Percentiles rank a stretch among this genome's conserved stretches.
Evolutionary conservation across 2,113 vertebrate species (phyloP).

Genomic region (Brachyhypopomus gauderio): DNA sequence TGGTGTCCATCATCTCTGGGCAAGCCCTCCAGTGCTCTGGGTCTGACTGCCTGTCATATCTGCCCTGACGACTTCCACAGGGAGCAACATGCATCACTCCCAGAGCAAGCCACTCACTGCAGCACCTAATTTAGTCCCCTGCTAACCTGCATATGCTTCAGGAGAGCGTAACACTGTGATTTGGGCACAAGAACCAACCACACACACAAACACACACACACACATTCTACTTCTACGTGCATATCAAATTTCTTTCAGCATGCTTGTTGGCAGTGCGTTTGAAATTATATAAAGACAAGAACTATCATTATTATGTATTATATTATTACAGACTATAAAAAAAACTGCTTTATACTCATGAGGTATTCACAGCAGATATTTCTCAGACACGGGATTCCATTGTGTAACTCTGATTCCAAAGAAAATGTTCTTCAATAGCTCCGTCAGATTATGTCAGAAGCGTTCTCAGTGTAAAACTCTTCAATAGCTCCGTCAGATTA

Average conservation of each 20-base stretch:
- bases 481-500: neutral
- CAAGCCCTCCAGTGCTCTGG: neutral
- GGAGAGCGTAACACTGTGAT: too few relatives aligned
- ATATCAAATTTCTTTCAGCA: too few relatives aligned
- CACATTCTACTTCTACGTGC: neutral
- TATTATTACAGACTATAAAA: too few relatives aligned
- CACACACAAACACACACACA: neutral
- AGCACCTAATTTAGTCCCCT: neutral
- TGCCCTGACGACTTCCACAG: slow-evolving; percentile 1
- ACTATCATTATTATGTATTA: too few relatives aligned
- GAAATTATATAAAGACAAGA: too few relatives aligned
- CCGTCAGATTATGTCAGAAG: neutral
- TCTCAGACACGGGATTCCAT: neutral
- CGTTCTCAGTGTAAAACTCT: neutral
- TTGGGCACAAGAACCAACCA: too few relatives aligned
- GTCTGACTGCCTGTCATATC: slow-evolving; percentile 29
- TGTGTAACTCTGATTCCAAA: neutral
- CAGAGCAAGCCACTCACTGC: slow-evolving; percentile 10
- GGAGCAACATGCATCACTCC: neutral
- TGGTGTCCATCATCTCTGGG: slow-evolving; percentile 38
- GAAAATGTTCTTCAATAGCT: neutral
- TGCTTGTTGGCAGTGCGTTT: too few relatives aligned
- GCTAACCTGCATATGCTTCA: neutral
- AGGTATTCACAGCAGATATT: neutral
- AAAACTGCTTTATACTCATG: neutral